Conservation (phyloP, 2,888 invertebrate genomes). For the Andrena dorsata region DNA sequence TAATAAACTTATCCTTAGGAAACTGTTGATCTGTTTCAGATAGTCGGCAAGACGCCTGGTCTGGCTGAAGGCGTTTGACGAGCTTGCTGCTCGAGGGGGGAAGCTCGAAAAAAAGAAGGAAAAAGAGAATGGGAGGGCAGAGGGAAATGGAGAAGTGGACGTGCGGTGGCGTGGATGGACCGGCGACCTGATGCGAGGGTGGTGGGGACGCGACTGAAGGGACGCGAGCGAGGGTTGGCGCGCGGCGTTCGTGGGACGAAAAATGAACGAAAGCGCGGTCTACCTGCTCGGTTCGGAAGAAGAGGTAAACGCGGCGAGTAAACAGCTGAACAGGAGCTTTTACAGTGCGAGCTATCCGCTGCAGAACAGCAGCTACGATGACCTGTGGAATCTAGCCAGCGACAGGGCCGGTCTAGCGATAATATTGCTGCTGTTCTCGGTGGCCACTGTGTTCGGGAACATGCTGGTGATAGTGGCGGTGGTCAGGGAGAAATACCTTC, state of each 20-base stretch:
- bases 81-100: not conserved
- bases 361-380: conserved; percentile 73
- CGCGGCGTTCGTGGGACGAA: conserved; percentile 49
- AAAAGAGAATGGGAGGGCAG: conserved; percentile 70
- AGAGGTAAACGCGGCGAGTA: conserved; percentile 71
- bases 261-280: conserved; percentile 82
- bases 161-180: conserved; percentile 62
- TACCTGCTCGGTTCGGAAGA: conserved; percentile 80
- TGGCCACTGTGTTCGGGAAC: conserved; percentile 98
- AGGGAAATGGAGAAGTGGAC: conserved; percentile 63
- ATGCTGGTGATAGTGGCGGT: conserved; percentile 97
- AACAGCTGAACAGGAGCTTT: conserved; percentile 73
- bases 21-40: too few species aligned
- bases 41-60: too few species aligned
- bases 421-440: conserved; percentile 93
- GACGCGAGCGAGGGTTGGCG: conserved; percentile 32
- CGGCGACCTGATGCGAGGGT: conserved; percentile 68
- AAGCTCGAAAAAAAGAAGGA: not conserved
- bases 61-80: not conserved
- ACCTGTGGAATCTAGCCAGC: conserved; percentile 86
- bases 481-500: conserved; percentile 95
- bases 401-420: conserved; percentile 92
- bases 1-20: too few species aligned
- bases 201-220: conserved; percentile 34
- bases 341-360: conserved; percentile 74